Conservation (phyloP, 2,888 invertebrate genomes). For the Tinea pellionella region DNA sequence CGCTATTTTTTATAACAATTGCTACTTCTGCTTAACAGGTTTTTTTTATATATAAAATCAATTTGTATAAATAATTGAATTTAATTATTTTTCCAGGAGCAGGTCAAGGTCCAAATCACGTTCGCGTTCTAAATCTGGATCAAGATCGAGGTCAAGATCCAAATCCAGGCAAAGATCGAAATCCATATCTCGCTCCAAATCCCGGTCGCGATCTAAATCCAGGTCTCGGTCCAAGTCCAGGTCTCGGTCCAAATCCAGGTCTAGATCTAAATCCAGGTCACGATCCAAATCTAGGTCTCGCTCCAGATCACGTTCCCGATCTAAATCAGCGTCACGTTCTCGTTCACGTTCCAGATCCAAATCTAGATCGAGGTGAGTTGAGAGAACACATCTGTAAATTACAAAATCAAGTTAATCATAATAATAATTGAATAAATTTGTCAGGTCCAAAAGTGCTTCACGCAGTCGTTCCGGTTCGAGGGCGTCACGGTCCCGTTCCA, state of each 20-base stretch:
- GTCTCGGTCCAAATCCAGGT: constrained; percentile 41
- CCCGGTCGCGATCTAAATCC: constrained; percentile 22
- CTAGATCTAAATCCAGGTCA: constrained; percentile 38
- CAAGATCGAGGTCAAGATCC: constrained; percentile 26
- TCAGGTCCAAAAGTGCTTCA: constrained; percentile 21
- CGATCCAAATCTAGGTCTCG: constrained; percentile 25
- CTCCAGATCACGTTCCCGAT: constrained; percentile 36
- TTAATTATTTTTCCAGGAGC: constrained; percentile 22
- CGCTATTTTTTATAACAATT: too few relatives aligned
- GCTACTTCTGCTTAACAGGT: too few relatives aligned
- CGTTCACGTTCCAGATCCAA: constrained; percentile 27
- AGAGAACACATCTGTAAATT: too few relatives aligned
- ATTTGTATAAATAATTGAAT: not conserved
- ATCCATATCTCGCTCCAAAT: constrained; percentile 30
- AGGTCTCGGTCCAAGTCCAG: constrained; percentile 31
- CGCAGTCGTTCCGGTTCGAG: constrained; percentile 29
- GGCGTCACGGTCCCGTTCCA: constrained; percentile 47
- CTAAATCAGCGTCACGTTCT: constrained; percentile 33
- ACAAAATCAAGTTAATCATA: constrained; percentile 12
- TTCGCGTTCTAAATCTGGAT: constrained; percentile 41
- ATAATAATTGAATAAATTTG: constrained; percentile 23
- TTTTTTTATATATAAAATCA: too few relatives aligned
- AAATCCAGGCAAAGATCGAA: constrained; percentile 26
- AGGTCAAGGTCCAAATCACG: constrained; percentile 39
- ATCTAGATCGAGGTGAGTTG: constrained; percentile 16